Evolutionary conservation across 1,140 invertebrate genomes (phyloP), one percentile per base, ranked within the genome.

Genomic region (Cylas formicarius): DNA sequence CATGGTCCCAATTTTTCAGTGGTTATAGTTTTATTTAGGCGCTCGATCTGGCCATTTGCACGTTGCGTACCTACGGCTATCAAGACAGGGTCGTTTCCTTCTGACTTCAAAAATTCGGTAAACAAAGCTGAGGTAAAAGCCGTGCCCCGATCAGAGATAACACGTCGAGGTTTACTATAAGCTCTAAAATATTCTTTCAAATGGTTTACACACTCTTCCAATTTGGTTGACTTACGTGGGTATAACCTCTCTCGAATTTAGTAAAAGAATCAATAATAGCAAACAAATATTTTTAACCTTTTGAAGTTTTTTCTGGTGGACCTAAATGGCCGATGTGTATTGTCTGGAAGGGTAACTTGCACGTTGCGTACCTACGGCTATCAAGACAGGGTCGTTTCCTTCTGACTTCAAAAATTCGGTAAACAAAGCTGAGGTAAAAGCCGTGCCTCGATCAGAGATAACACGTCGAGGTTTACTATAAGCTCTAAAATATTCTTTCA

Each of bases 11-110:
- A 10, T 44, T 43, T 22, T 29, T 1, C 50, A 5, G 48, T 46
- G 14, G 34, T 53, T 27, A 60, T 9, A 7, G 21, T 11, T 33
- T 22, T 27, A 31, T 60, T 63, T 2, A 55, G 27, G 14, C 51
- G 21, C 36, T 62, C 53, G 1, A 58, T 38, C 43, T 59, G 57
- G 0, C 53, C 58, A 21, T 61, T 63, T 0, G 48, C 55, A 9
- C 49, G 33, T 4, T 55, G 57, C 5, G 52, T 41, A 11, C 51
- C 57, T 11, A 54, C 49, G 0, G 55, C 58, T 1, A 62, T 46
- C 9, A 45, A 14, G 2, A 44, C 34, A 18, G 56, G 62, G 13
- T 49, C 13, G 40, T 60, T 19, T 7, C 5, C 7, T 9, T 36
- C 14, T 7, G 19, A 10, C 13, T 18, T 5, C 13, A 36, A 4